Evolutionary conservation across 2,888 invertebrate species (phyloP), one percentile per base, ranked within the genome.

Genomic region (Pollenia griseotomentosa): DNA sequence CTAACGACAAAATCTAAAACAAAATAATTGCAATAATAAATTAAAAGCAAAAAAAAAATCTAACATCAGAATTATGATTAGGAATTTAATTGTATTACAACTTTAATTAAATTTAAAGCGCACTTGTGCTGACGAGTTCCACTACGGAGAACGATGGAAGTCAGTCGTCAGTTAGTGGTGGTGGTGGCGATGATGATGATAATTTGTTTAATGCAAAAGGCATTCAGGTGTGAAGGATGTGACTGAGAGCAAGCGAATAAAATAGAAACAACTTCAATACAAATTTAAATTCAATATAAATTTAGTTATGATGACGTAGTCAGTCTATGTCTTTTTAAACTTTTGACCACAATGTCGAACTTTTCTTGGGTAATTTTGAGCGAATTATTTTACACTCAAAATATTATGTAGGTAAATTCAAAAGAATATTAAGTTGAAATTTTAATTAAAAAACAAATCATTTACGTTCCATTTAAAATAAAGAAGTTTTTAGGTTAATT

Each of bases 201-300:
- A 92, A 91, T 91, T 87, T 81, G 61, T 68, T 87, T 68, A 84
- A 87, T 92, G 91, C 85, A 90, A 88, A 83, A 79, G 73, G 90
- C 93, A 93, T 83, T 91, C 90, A 92, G 92, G 91, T 93, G 93
- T 93, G 93, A 93, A 93, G 93, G 93, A 92, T 93, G 90, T 90
- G 90, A 87, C 53, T 68, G 59, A 77, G 66, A 63, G 23, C 33
- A 33, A 33, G 33, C 33, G 33, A 33, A 81, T 86, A 86, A 70
- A 51, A 59, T 19, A 48, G 23, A 33, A 3, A 81, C 65, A 65
- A 82, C 66, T 59, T 63, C 63, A 79, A 78, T 63, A 55, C 53
- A 78, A 48, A 57, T 46, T 33, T 33, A 65, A 79, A 14, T 57
- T 55, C 12, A 23, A 51, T 11, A 57, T 40, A 16, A 51, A 33